Evolutionary conservation across 2,797 vertebrate species (phyloP).

Genomic region (Alauda arvensis): DNA sequence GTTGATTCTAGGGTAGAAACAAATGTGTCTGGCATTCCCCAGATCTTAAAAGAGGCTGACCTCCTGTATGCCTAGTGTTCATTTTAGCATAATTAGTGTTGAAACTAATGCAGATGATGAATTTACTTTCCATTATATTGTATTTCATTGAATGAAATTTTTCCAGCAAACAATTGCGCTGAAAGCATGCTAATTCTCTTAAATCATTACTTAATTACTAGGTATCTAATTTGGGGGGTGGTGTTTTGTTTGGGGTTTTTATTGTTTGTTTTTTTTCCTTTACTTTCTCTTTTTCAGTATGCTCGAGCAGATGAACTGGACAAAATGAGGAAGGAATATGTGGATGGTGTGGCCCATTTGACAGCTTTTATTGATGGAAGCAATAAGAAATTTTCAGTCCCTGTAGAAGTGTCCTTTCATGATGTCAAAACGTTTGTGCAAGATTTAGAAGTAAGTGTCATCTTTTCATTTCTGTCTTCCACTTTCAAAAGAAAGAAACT

Average conservation of each 20-base stretch:
- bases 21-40: neutral
- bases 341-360: conserved; percentile 81
- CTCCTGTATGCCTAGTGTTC: neutral
- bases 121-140: neutral
- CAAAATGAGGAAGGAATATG: conserved; percentile 88
- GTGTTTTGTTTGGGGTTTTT: neutral
- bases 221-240: neutral
- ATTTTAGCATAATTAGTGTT: neutral
- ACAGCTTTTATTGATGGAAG: conserved; percentile 86
- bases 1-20: neutral
- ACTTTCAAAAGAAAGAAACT: neutral
- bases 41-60: neutral
- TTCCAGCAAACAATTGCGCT: neutral
- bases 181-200: neutral
- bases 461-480: neutral
- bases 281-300: conserved; percentile 75
- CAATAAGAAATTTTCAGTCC: conserved; percentile 81
- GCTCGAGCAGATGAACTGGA: conserved; percentile 92
- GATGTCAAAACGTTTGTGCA: conserved; percentile 90
- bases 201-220: neutral
- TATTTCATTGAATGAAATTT: neutral
- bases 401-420: conserved; percentile 88
- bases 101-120: neutral
- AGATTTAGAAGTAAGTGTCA: conserved; percentile 85
- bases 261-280: neutral